These are phyloP conservation scores for Otolemur garnettii DNA, from an alignment of 2,113 vertebrate species.

Conservation along the genomic window DNA sequence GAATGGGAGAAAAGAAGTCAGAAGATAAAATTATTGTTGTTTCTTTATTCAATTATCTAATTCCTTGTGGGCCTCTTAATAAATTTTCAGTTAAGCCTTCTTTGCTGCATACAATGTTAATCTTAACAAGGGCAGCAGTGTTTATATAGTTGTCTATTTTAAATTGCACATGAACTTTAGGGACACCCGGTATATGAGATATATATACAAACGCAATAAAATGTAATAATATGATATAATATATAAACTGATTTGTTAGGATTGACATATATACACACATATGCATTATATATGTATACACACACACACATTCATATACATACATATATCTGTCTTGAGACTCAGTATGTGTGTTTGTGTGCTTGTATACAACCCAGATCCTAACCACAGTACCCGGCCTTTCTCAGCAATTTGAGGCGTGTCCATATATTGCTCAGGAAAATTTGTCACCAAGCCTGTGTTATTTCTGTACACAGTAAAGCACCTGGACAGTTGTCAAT, in stretches of 20 bases:
- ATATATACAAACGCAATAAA: neutral
- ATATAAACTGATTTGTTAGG: neutral
- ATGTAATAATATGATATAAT: neutral
- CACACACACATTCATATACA: neutral
- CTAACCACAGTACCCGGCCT: neutral
- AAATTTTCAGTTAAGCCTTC: constrained; percentile 66
- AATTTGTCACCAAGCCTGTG: constrained; percentile 15
- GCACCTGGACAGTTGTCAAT: constrained; percentile 70
- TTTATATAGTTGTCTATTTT: neutral
- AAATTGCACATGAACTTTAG: no score
- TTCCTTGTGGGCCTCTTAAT: constrained; percentile 59
- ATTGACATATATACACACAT: neutral
- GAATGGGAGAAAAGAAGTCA: neutral
- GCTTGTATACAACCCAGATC: neutral
- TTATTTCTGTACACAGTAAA: neutral
- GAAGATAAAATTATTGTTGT: neutral
- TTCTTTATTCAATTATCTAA: constrained; percentile 21
- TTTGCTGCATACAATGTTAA: constrained; percentile 34
- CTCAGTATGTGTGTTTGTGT: neutral
- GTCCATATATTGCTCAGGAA: constrained; percentile 46
- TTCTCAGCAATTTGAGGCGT: constrained; percentile 46
- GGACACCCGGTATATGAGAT: no score
- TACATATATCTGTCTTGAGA: neutral
- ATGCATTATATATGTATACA: neutral
- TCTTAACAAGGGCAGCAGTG: neutral